Conservation (phyloP, 2,797 vertebrate genomes). For the Halcyon badia region DNA sequence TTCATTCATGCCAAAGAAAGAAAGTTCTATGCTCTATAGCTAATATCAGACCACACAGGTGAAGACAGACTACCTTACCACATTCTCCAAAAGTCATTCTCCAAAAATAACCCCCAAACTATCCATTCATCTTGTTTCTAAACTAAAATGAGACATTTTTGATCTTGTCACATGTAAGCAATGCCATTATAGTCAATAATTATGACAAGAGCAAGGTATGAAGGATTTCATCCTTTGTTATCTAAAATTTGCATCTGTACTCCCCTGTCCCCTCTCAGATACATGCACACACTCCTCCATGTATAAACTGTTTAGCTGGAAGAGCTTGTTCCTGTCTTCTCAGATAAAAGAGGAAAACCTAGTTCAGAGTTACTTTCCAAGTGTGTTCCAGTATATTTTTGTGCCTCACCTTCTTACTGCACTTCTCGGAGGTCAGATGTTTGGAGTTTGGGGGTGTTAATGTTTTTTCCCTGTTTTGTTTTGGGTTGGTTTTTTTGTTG, state of each 20-base stretch:
- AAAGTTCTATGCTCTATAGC: background rate
- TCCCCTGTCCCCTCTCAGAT: background rate
- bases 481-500: background rate
- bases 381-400: background rate
- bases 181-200: background rate
- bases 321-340: background rate
- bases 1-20: background rate
- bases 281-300: background rate
- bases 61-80: background rate
- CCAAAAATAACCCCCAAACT: background rate
- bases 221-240: background rate
- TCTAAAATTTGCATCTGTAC: background rate
- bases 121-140: background rate
- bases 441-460: background rate
- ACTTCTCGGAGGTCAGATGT: background rate
- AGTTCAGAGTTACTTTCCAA: background rate
- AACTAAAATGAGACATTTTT: background rate
- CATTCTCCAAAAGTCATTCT: background rate
- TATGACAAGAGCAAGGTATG: background rate
- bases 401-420: background rate
- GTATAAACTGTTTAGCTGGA: background rate
- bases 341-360: background rate
- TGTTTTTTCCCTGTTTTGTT: background rate
- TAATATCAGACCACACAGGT: background rate
- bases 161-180: background rate